Evolutionary conservation across 1,140 invertebrate genomes (phyloP), one percentile per base, ranked within the genome.

Genomic region (Dinothrombium tinctorium): DNA sequence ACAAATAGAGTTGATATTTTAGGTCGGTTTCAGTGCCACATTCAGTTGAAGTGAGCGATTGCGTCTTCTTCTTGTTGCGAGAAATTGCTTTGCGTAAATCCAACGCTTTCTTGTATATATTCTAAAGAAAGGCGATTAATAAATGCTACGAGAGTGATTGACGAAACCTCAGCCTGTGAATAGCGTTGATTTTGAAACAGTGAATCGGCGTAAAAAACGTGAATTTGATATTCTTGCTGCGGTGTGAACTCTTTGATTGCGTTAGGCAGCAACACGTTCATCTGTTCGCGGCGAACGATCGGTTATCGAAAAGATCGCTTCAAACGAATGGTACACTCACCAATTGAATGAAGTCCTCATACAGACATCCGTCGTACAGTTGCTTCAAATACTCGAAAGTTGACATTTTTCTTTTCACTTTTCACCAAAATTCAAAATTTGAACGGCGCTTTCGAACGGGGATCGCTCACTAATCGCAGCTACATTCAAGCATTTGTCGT

Each of bases 1-100:
- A 80, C 17, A 68, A 51, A 54, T 77, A 67, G 29, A 78, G 67
- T 54, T 74, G 69, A 52, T 71, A 79, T 54, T 76, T 76, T n/a
- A 80, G 68, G 49, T 78, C 74, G 3, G 58, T 56, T 42, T 62
- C 61, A 7, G 33, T 22, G 6, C 19, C 15, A 36, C 12, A 19
- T 22, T 36, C 33, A 21, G 23, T 15, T 59, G 57, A 41, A 19
- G 19, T 22, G 14, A 7, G 20, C 20, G 20, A 22, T 36, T 36
- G 33, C 12, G 19, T 21, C 14, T 36, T 36, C 33, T 36, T 36
- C 17, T 36, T 36, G 19, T 36, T 36, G 20, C 23, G 20, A 5
- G 8, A 12, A 6, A 21, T 12, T 11, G 33, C 23, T 36, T 21
- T 19, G 4, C 20, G 7, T 9, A 36, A 21, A 36, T 36, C 33